Evolutionary conservation across 2,888 invertebrate species (phyloP).

Genomic region (Drosophila subsilvestris): DNA sequence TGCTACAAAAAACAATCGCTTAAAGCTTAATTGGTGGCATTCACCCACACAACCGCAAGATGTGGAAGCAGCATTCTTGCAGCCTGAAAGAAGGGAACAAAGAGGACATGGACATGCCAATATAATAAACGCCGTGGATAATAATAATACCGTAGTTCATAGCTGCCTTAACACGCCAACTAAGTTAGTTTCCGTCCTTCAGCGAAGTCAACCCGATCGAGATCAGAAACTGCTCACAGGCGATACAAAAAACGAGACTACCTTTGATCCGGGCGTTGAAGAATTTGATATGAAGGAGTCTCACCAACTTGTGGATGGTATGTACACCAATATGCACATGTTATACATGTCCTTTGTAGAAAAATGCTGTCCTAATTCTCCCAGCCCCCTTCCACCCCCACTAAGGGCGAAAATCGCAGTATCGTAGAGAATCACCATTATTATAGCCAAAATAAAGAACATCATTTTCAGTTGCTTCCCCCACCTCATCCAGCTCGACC

Average conservation of each 20-base stretch:
- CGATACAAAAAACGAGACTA: neutral
- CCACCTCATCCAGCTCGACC: no score
- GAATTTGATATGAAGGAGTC: slow-evolving; percentile 55
- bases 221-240: neutral
- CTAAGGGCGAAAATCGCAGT: no score
- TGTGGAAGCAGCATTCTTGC: slow-evolving; percentile 27
- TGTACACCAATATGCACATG: slow-evolving; percentile 16
- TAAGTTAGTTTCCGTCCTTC: slow-evolving; percentile 25
- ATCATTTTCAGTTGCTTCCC: no score
- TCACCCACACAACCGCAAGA: slow-evolving; percentile 56
- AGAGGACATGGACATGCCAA: neutral
- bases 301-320: slow-evolving; percentile 62
- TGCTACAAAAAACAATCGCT: slow-evolving; percentile 70
- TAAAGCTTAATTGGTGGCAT: slow-evolving; percentile 80
- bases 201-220: slow-evolving; percentile 10
- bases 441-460: no score
- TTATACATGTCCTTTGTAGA: neutral
- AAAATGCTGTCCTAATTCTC: no score
- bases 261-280: slow-evolving; percentile 31
- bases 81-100: slow-evolving; percentile 2
- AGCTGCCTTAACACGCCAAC: slow-evolving; percentile 36
- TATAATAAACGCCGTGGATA: slow-evolving; percentile 32
- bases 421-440: no score
- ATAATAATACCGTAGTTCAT: slow-evolving; percentile 49
- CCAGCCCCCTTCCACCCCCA: no score